phyloP scores from a whole-genome alignment of 1,140 invertebrate species.

The Bombus affinis region DNA sequence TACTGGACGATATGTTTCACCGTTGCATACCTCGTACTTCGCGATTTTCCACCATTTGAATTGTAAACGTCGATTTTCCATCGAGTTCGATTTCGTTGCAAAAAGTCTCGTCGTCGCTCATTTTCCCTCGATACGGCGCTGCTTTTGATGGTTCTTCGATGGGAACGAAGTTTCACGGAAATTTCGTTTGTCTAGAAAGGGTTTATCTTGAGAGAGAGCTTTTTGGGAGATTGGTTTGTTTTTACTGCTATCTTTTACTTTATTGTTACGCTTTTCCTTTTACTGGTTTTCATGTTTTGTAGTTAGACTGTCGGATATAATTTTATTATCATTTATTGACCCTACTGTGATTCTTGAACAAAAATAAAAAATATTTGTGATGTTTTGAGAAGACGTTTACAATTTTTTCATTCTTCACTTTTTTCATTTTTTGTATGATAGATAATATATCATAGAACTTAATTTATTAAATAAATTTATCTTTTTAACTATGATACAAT shows the following conservation, averaged over 20 bases:
- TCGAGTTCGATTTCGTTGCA: neutral
- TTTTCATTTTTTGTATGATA: too few relatives aligned
- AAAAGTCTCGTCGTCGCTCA: conserved; percentile 1
- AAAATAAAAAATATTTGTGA: too few relatives aligned
- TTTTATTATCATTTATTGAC: neutral
- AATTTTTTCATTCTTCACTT: too few relatives aligned
- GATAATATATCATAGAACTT: too few relatives aligned
- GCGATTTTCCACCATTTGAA: conserved; percentile 64
- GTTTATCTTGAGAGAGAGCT: neutral
- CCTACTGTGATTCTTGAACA: too few relatives aligned
- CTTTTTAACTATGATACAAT: too few relatives aligned
- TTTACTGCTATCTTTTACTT: neutral
- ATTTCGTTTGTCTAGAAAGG: neutral
- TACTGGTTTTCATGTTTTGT: neutral
- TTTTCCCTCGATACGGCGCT: neutral
- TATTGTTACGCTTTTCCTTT: neutral
- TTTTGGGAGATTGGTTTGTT: neutral
- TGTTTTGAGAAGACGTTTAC: too few relatives aligned
- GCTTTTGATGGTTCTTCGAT: neutral
- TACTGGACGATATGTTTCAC: conserved; percentile 61
- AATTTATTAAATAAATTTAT: too few relatives aligned
- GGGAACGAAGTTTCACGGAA: neutral
- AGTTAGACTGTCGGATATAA: neutral
- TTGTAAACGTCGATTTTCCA: conserved; percentile 61
- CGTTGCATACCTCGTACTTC: conserved; percentile 52